Evolutionary conservation across 2,797 vertebrate species (phyloP), one percentile per base, ranked within the genome.

Genomic region (Myotis vivesi): DNA sequence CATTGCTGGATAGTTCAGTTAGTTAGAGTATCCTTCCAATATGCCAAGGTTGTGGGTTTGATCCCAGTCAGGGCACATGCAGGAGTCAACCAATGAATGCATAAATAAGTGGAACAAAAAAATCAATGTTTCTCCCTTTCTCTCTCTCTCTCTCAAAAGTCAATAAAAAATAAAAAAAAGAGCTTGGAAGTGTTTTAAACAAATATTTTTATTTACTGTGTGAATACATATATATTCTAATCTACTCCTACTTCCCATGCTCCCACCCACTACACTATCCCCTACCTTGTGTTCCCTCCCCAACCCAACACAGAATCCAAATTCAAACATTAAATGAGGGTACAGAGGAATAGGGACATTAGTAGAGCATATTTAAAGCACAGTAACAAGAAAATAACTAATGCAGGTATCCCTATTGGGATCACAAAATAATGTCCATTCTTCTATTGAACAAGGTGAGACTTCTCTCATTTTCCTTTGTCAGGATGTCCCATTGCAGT

Each of bases 291-390:
- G 11, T 0, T 22, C 55, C 53, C 69, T 77, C 84, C 55, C 73
- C 33, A 72, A 41, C 73, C 73, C 57, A 57, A 55, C 49, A 73
- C 72, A 91, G 36, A 79, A 88, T 88, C 23, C n/a, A 88, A 11
- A 95, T 81, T 33, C 38, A 94, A 94, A 94, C 79, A 89, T 44
- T 88, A 88, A 85, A 92, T 87, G 72, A 92, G 46, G 19, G 64
- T 87, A 87, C 72, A 94, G 85, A 69, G 49, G n/a, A 88, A 75
- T 85, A 89, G 53, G 9, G 23, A n/a, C 25, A 62, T 13, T 62
- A 66, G 23, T 66, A 88, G 49, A 44, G 59, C n/a, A 88, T 86
- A 92, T 89, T 95, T 89, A 95, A 94, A 89, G 25, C 38, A 95
- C 46, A 77, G n/a, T 46, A 85, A 85, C 86, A 95, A 75, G 66